Base-by-base conservation (phyloP, 2,888 invertebrate species). In the Epiblema foenella region DNA sequence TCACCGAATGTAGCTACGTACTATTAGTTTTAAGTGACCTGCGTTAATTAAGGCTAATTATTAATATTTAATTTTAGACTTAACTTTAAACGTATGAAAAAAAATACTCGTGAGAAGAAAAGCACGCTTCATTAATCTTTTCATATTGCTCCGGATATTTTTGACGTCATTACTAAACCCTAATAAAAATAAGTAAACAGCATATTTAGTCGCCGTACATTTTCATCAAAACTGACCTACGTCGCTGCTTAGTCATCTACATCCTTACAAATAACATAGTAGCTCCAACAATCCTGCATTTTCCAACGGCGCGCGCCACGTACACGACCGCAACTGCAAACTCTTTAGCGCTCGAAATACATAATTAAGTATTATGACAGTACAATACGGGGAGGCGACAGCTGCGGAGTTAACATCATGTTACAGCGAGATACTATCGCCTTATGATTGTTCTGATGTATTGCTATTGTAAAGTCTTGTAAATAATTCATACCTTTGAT, bases 301-400 rank as follows among this genome's bases (percentile, higher is more conserved):
- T 29, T 24, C 12, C 39, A 12, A 3, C 20, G 29, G 29, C 17
- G 66, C 65, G 73, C 77, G 68, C 66, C 75, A 75, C 74, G 81
- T 73, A 82, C 68, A 85, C 79, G 73, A 79, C 75, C 76, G 84
- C 81, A 83, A 84, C 83, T 83, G 81, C 81, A 81, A 80, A 83
- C 80, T 82, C 79, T 85, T 89, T 87, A 89, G 83, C 88, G 87
- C 88, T 85, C 83, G 83, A 77, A 83, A 86, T 85, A 87, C 86
- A 8, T 33, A 33, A 5, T 86, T 89, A 89, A 89, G 90, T 89
- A 88, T 90, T 87, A 90, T 90, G 91, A 91, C 91, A 91, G 90
- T 79, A 91, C 90, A 91, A 91, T 90, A 85, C 79, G 81, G 29
- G 39, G 56, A 56, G 60, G 56, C 73, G 86, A 88, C 88, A 86